Evolutionary conservation across 2,113 vertebrate genomes (phyloP).

Genomic region (Peromyscus maniculatus): DNA sequence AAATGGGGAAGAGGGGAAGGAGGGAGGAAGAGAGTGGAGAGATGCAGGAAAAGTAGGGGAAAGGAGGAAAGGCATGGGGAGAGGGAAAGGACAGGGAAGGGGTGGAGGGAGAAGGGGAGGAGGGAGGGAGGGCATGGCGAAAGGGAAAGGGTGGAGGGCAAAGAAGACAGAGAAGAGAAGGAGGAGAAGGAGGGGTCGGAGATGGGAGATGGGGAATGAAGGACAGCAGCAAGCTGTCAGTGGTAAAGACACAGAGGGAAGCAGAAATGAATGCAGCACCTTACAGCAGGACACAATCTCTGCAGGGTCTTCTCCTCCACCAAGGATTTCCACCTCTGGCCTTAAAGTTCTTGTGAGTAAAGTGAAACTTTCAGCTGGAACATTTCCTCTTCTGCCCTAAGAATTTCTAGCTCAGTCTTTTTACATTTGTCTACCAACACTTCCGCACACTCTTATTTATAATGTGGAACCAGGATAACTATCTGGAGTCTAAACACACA

Average conservation of each 20-base stretch:
- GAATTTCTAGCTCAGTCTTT: not conserved
- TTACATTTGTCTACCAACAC: not conserved
- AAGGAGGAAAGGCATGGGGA: not conserved
- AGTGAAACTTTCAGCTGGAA: not conserved
- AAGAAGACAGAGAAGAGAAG: not conserved
- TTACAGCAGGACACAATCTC: no score
- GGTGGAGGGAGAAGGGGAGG: not conserved
- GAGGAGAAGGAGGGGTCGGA: not conserved
- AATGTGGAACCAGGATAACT: not conserved
- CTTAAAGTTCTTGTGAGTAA: not conserved
- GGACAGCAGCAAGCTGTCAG: not conserved
- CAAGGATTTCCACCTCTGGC: no score
- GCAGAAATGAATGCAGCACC: not conserved
- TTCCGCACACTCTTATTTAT: not conserved
- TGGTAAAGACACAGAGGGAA: not conserved
- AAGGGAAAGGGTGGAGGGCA: not conserved
- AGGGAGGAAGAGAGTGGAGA: not conserved
- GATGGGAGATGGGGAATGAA: not conserved
- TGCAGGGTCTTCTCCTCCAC: no score
- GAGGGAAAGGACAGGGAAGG: not conserved
- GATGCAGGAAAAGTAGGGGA: not conserved
- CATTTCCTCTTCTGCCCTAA: not conserved
- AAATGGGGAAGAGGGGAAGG: not conserved
- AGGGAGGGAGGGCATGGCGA: not conserved
- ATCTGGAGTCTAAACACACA: not conserved